Evolutionary conservation across 2,797 vertebrate species (phyloP).

Genomic region (Dipus sagitta): DNA sequence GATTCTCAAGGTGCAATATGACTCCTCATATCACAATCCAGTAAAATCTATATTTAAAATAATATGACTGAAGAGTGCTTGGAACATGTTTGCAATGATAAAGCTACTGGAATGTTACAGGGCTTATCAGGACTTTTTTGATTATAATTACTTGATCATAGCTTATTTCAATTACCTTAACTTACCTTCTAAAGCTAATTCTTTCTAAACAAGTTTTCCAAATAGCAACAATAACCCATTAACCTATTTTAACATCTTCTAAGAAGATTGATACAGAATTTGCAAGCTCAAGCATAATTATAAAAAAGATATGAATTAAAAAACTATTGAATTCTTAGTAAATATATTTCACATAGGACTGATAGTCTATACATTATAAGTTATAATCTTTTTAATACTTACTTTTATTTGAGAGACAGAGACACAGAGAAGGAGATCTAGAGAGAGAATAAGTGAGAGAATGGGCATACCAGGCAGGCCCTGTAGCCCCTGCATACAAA

Average conservation of each 20-base stretch:
- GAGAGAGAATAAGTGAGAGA: too few relatives aligned
- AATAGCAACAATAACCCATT: constrained; percentile 22
- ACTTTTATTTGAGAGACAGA: too few relatives aligned
- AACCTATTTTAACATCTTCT: background rate
- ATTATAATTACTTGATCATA: background rate
- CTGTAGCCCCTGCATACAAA: too few relatives aligned
- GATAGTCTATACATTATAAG: too few relatives aligned
- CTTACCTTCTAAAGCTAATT: constrained; percentile 6
- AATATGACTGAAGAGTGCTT: background rate
- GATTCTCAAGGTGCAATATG: background rate
- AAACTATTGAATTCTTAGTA: too few relatives aligned
- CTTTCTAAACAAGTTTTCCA: constrained; percentile 22
- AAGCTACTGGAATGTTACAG: background rate
- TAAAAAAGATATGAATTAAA: too few relatives aligned
- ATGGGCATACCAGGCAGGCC: too few relatives aligned
- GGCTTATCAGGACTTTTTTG: background rate
- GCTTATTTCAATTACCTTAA: constrained; percentile 7
- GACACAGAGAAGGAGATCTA: too few relatives aligned
- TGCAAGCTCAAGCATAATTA: too few relatives aligned
- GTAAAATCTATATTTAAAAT: background rate
- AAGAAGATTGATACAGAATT: too few relatives aligned
- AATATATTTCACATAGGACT: too few relatives aligned
- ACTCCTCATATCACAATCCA: background rate
- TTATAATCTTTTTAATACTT: too few relatives aligned
- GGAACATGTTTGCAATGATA: background rate